phyloP scores from a whole-genome alignment of 2,113 vertebrate genomes.

The Corythornis cristatus region DNA sequence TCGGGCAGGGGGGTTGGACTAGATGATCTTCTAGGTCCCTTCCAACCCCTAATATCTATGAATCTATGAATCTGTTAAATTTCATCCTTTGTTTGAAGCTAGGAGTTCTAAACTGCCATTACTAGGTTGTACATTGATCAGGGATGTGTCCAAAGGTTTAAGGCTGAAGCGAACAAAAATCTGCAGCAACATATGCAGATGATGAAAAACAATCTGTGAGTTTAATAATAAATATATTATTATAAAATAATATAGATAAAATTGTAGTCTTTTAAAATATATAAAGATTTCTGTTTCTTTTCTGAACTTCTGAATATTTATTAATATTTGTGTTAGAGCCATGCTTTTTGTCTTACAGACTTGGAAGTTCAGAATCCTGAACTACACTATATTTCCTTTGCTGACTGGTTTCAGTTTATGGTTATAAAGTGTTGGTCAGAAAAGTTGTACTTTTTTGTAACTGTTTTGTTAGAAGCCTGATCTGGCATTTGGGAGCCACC shows the following conservation, averaged over 20 bases:
- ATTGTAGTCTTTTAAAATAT: background rate
- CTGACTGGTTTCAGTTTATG: background rate
- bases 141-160: background rate
- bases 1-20: no score
- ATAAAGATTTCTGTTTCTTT: background rate
- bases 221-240: no score
- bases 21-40: no score
- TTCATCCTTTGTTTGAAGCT: background rate
- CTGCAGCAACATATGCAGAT: background rate
- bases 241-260: no score
- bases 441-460: background rate
- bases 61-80: rapidly evolving
- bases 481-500: background rate
- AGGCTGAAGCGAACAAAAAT: background rate
- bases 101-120: background rate
- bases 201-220: no score
- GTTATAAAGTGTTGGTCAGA: background rate
- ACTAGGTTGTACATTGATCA: background rate
- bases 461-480: background rate
- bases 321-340: background rate
- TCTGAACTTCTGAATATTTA: background rate
- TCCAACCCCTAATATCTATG: no score
- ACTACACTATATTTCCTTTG: background rate
- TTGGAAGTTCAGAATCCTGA: background rate
- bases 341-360: background rate